phyloP scores from a whole-genome alignment of 2,113 vertebrate species.

The Carassius auratus region DNA sequence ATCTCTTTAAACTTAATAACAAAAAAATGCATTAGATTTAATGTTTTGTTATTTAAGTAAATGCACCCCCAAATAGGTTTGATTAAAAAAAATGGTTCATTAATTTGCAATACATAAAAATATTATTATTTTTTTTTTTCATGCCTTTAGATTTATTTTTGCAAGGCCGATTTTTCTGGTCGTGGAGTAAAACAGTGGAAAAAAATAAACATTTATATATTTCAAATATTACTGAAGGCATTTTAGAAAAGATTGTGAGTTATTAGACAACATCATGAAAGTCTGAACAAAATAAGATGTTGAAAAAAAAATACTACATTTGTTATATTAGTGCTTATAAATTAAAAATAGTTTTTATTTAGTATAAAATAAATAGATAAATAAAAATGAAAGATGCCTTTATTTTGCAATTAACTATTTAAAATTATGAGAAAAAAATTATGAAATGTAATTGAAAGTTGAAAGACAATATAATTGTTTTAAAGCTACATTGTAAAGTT shows the following conservation, averaged over 20 bases:
- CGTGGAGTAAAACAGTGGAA: background rate
- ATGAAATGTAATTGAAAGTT: too few species aligned
- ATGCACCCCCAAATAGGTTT: background rate
- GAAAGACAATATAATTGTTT: too few species aligned
- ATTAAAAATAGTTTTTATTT: background rate
- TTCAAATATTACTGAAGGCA: background rate
- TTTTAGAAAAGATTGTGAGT: too few species aligned
- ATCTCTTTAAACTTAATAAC: background rate
- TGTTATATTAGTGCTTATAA: background rate
- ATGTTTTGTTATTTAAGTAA: background rate
- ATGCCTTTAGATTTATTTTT: background rate
- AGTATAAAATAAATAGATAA: too few species aligned
- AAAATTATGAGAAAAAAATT: too few species aligned
- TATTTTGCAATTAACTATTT: too few species aligned
- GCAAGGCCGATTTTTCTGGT: background rate
- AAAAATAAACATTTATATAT: background rate
- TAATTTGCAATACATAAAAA: too few species aligned
- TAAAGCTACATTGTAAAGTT: too few species aligned
- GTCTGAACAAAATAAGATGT: background rate
- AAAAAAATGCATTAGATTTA: background rate
- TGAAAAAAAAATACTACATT: background rate
- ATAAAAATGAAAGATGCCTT: too few species aligned
- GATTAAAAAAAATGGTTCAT: too few species aligned
- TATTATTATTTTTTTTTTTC: too few species aligned
- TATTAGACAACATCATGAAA: background rate